Percentiles rank a stretch among this genome's conserved stretches.
Evolutionary conservation across 2,888 invertebrate genomes (phyloP).

Genomic region (Macrosoma leucophasiata): DNA sequence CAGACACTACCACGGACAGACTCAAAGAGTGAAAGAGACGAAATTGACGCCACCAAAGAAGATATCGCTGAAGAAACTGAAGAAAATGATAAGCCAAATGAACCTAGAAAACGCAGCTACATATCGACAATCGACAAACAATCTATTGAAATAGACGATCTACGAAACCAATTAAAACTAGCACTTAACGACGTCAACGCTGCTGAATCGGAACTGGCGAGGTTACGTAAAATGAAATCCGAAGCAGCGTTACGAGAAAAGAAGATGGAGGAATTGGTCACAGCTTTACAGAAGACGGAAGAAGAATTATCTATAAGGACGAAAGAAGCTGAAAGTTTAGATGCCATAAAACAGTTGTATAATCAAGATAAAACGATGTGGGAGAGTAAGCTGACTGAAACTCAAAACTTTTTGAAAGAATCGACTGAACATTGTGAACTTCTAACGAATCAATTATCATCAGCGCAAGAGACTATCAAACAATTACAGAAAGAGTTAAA

Average conservation of each 20-base stretch:
- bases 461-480: conserved; percentile 79
- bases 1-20: conserved; percentile 69
- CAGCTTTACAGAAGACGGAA: conserved; percentile 85
- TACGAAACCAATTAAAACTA: conserved; percentile 81
- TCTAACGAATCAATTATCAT: conserved; percentile 79
- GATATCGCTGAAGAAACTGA: conserved; percentile 46
- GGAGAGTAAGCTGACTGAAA: conserved; percentile 79
- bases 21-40: conserved; percentile 71
- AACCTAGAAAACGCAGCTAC: conserved; percentile 70
- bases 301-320: conserved; percentile 82
- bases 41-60: conserved; percentile 70
- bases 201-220: conserved; percentile 83
- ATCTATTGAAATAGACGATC: conserved; percentile 80
- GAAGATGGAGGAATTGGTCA: conserved; percentile 85
- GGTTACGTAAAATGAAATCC: conserved; percentile 80
- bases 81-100: conserved; percentile 66
- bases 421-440: conserved; percentile 80
- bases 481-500: conserved; percentile 81
- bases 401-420: conserved; percentile 80
- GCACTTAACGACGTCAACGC: conserved; percentile 78
- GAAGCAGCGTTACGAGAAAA: conserved; percentile 83
- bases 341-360: conserved; percentile 76
- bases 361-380: conserved; percentile 80
- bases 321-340: conserved; percentile 80
- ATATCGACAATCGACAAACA: conserved; percentile 78